Conservation (phyloP, 2,888 invertebrate species). For the Ormyrus rosae region DNA sequence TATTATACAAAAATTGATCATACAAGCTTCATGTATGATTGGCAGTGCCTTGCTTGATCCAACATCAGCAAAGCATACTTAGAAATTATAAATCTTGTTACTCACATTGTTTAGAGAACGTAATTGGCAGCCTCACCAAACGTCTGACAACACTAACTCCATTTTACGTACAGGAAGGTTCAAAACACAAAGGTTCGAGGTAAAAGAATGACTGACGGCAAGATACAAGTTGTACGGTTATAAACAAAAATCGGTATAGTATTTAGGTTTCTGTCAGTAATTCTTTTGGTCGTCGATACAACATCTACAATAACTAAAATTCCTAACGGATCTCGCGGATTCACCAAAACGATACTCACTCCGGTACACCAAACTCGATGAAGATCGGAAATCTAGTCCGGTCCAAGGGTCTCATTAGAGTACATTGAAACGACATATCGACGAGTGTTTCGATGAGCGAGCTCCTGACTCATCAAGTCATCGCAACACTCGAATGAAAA, state of each 20-base stretch:
- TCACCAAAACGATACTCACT: slow-evolving; percentile 50
- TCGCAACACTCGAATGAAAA: no score
- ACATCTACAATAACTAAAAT: slow-evolving; percentile 19
- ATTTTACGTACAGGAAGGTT: slow-evolving; percentile 3
- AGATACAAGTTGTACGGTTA: not conserved
- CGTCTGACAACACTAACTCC: slow-evolving; percentile 21
- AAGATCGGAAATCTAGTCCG: slow-evolving; percentile 26
- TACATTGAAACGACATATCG: slow-evolving; percentile 24
- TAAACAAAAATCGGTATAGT: no score
- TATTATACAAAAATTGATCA: not conserved
- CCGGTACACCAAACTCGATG: slow-evolving; percentile 34
- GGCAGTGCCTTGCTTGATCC: slow-evolving; percentile 15
- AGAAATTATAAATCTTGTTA: slow-evolving; percentile 35
- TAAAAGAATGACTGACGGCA: slow-evolving; percentile 17
- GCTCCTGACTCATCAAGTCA: not conserved
- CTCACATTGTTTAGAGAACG: slow-evolving; percentile 44
- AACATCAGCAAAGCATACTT: slow-evolving; percentile 17
- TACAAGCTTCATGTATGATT: not conserved
- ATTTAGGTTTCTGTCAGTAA: not conserved
- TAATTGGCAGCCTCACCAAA: slow-evolving; percentile 40
- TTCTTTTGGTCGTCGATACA: slow-evolving; percentile 5
- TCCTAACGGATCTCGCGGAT: slow-evolving; percentile 10
- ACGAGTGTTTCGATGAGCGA: slow-evolving; percentile 17
- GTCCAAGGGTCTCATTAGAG: slow-evolving; percentile 14
- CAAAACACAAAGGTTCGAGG: slow-evolving; percentile 26